Evolutionary conservation across 2,113 vertebrate species (phyloP).

Genomic region (Naja naja): DNA sequence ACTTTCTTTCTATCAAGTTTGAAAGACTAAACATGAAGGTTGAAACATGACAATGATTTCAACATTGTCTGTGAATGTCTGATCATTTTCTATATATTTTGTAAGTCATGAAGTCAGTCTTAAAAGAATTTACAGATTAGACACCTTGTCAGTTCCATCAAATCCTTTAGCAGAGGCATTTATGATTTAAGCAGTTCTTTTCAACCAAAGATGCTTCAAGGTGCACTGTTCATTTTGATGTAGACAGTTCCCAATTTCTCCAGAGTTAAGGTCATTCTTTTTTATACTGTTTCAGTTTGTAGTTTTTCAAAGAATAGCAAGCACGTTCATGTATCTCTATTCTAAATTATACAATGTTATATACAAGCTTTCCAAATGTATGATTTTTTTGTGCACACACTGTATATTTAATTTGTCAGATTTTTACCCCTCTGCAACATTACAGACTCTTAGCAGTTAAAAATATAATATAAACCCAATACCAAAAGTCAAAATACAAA

Average conservation of each 20-base stretch:
- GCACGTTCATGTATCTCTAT: not conserved
- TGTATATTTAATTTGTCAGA: not conserved
- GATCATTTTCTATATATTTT: not conserved
- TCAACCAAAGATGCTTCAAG: not conserved
- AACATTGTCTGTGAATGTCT: constrained; percentile 3
- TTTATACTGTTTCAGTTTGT: not conserved
- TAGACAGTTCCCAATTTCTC: not conserved
- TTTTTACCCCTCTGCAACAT: not conserved
- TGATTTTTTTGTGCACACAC: not conserved
- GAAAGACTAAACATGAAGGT: constrained; percentile 11
- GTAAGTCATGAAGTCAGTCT: not conserved
- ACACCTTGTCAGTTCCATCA: not conserved
- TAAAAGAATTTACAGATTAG: not conserved
- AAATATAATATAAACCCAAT: not conserved
- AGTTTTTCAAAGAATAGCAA: not conserved
- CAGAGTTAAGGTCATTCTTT: not conserved
- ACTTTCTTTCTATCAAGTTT: not conserved
- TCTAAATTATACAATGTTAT: not conserved
- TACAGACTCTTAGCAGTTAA: not conserved
- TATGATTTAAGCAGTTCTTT: constrained; percentile 22
- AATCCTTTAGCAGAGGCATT: constrained; percentile 5
- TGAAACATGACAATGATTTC: not conserved
- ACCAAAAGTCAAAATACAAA: not conserved
- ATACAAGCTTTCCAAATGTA: not conserved
- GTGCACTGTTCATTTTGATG: not conserved